Percentiles rank a stretch among this genome's conserved stretches.
These are phyloP conservation scores for Caenorhabditis tropicalis DNA, from an alignment of 1,140 invertebrate genomes.

Conservation along the genomic window DNA sequence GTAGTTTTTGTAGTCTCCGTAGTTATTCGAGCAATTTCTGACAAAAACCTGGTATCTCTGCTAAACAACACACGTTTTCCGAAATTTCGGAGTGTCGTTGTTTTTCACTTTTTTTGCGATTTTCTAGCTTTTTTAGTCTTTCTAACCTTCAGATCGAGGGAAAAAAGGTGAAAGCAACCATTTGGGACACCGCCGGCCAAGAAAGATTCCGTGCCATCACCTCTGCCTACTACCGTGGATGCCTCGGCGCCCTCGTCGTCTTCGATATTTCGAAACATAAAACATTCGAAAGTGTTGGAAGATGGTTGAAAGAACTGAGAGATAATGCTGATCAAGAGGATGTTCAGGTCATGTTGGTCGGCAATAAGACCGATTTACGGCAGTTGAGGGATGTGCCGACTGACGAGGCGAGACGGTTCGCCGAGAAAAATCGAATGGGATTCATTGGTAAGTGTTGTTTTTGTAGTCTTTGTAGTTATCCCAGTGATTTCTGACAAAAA, in stretches of 20 bases:
- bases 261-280: conserved; percentile 98
- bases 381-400: conserved; percentile 95
- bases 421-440: conserved; percentile 91
- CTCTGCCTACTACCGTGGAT: conserved; percentile 88
- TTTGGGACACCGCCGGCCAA: conserved; percentile 98
- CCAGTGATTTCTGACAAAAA: too few relatives aligned
- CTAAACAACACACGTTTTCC: too few relatives aligned
- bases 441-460: conserved; percentile 84
- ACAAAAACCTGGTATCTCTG: too few relatives aligned
- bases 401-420: conserved; percentile 94
- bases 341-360: conserved; percentile 91
- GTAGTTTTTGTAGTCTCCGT: too few relatives aligned
- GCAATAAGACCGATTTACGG: conserved; percentile 96
- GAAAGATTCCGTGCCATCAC: conserved; percentile 97
- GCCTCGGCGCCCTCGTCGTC: conserved; percentile 88
- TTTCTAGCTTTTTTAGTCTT: background rate
- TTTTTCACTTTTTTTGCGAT: conserved; percentile 36
- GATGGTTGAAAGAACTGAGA: conserved; percentile 90
- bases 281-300: conserved; percentile 97
- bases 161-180: conserved; percentile 95
- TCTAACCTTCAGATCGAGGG: conserved; percentile 86
- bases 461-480: too few relatives aligned
- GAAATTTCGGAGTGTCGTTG: background rate
- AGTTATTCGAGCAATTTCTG: too few relatives aligned
- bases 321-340: conserved; percentile 84